Base-by-base conservation (phyloP, 2,888 invertebrate species). In the Rhingia rostrata region DNA sequence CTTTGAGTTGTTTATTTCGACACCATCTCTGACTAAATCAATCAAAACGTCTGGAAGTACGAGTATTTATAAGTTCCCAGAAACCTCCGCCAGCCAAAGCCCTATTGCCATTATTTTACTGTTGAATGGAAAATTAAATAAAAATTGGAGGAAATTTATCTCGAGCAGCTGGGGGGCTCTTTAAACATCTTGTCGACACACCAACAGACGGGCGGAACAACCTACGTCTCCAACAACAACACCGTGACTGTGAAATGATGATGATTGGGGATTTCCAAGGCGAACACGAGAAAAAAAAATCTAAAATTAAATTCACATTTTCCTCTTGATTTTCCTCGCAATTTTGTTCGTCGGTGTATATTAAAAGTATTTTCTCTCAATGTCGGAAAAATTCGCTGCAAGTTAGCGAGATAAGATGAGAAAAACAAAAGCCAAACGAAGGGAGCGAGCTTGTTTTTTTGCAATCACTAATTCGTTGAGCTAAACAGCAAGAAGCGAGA, bases 181-280 rank as follows among this genome's bases (percentile, higher is more conserved):
- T 14, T 43, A 41, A 30, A 58, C 41, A 30, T n/a, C 1, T 4
- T 37, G 47, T n/a, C 47, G 47, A 64, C 14, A 54, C 35, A 22
- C 12, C 33, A 47, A 53, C 41, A 47, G 33, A 6, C 33, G 45
- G 7, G 14, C 54, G 45, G 7, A 30, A 49, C 67, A 49, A 79
- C 51, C 22, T 32, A 41, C 22, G 22, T 22, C 22, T 1, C 22
- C 22, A 22, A 22, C 22, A 45, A 72, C 60, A 51, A 43, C 64
- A 37, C n/a, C 51, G 53, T 14, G 33, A 63, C 47, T 33, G 39
- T 33, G 43, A 53, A 45, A 51, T 64, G 82, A 83, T 83, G 82
- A 83, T 83, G 77, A 72, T 83, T 83, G 82, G 82, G 82, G 56
- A 83, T 78, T 83, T 83, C 82, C 82, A 83, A 83, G 82, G 78